Evolutionary conservation across 1,140 invertebrate species (phyloP), one percentile per base, ranked within the genome.

Genomic region (Drosophila saltans): DNA sequence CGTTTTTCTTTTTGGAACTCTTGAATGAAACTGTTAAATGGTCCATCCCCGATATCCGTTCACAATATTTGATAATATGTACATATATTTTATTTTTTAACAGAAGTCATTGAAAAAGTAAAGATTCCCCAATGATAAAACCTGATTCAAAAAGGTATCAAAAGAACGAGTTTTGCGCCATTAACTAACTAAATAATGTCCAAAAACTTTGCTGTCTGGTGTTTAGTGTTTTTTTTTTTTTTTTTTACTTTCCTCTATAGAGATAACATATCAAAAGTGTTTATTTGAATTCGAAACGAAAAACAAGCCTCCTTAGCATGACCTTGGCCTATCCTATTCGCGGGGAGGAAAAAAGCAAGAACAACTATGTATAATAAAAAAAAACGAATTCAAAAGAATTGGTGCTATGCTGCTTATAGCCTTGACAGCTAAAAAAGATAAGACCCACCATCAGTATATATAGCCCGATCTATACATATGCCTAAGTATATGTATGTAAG

Each of bases 321-420:
- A 73, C 43, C 61, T 66, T 74, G 36, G 33, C 52, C 55, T n/a
- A 3, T 30, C n/a, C 36, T 58, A 61, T 43, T 41, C 39, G 33
- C 6, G 62, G 69, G 72, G 72, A 5, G 3, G 33, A 7, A 6
- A 36, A 36, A 3, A 69, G n/a, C 41, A 43, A 52, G 8, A 52
- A 26, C 21, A 55, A 39, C 26, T 10, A 6, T n/a, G n/a, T n/a
- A n/a, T 55, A 41, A 45, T 10, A 41, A 26, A 67, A 64, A 30
- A 2, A 4, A 30, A 30, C 45, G 21, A 52, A 26, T 52, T 52
- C 21, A 26, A 36, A 48, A 52, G 45, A 52, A 52, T 8, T 52
- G 45, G 45, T 24, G 24, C 45, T 52, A 26, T 52, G 45, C 45
- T 52, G 33, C 3, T 48, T 21, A 24, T 48, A 52, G 45, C 21